Evolutionary conservation across 2,888 invertebrate genomes (phyloP).

Genomic region (Mimumesa dahlbomi): DNA sequence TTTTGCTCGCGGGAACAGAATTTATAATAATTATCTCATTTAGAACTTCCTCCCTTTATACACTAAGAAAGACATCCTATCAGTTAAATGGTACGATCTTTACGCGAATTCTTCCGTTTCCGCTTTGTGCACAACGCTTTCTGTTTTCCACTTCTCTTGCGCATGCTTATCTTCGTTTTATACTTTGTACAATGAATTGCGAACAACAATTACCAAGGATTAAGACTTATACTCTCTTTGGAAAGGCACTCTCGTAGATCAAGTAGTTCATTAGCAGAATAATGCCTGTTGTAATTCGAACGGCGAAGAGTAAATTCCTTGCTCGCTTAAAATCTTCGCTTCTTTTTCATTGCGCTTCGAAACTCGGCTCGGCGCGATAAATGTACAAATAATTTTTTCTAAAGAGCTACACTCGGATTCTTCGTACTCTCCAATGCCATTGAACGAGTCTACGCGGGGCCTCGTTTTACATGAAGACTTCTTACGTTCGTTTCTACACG

Average conservation of each 20-base stretch:
- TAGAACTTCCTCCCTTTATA: slow-evolving; percentile 4
- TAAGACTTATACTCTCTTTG: slow-evolving; percentile 14
- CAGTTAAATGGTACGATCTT: neutral
- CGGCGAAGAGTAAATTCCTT: neutral
- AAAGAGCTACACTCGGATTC: too few relatives aligned
- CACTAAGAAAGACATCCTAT: neutral
- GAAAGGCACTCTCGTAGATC: slow-evolving; percentile 11
- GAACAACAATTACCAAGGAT: slow-evolving; percentile 8
- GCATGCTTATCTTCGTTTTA: slow-evolving; percentile 1
- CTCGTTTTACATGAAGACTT: too few relatives aligned
- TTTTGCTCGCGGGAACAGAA: neutral
- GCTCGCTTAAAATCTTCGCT: neutral
- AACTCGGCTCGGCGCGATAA: too few relatives aligned
- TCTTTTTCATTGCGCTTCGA: neutral
- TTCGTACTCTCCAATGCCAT: too few relatives aligned
- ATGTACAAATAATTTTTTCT: too few relatives aligned
- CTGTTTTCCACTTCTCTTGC: neutral
- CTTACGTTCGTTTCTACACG: too few relatives aligned
- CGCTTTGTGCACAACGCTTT: slow-evolving; percentile 3
- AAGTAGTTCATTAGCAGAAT: slow-evolving; percentile 32
- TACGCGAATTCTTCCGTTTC: too few relatives aligned
- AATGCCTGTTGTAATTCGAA: slow-evolving; percentile 25
- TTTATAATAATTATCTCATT: neutral
- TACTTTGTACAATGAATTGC: neutral
- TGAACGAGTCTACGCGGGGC: too few relatives aligned